These are phyloP conservation scores for Neodiprion pinetum DNA, from an alignment of 1,140 invertebrate genomes.

Conservation along the genomic window DNA sequence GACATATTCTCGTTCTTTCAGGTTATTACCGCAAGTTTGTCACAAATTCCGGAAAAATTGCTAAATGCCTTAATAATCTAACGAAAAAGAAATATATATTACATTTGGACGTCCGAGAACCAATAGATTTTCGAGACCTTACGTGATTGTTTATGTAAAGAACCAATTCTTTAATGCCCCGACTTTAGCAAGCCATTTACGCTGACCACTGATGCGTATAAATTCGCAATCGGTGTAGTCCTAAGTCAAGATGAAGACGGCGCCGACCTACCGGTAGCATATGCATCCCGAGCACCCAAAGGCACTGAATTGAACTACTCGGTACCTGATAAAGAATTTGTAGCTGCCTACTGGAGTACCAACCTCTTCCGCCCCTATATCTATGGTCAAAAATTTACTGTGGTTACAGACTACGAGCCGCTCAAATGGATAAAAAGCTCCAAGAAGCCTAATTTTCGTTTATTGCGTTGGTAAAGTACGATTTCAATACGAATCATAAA, in stretches of 20 bases:
- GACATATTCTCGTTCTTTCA: slow-evolving; percentile 54
- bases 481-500: slow-evolving; percentile 38
- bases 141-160: slow-evolving; percentile 27
- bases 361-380: slow-evolving; percentile 53
- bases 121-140: slow-evolving; percentile 30
- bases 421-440: slow-evolving; percentile 49
- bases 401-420: slow-evolving; percentile 45
- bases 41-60: slow-evolving; percentile 40
- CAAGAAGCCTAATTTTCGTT: slow-evolving; percentile 49
- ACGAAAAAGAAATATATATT: slow-evolving; percentile 45
- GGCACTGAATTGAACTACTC: slow-evolving; percentile 39
- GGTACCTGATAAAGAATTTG: slow-evolving; percentile 43
- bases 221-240: slow-evolving; percentile 46
- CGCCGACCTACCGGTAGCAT: slow-evolving; percentile 39
- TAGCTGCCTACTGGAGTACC: slow-evolving; percentile 53
- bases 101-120: slow-evolving; percentile 32
- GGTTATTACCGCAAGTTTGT: slow-evolving; percentile 58
- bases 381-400: slow-evolving; percentile 33
- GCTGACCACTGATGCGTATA: slow-evolving; percentile 46
- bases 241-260: slow-evolving; percentile 39
- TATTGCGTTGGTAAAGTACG: slow-evolving; percentile 51
- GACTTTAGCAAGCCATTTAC: slow-evolving; percentile 47
- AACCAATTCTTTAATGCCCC: slow-evolving; percentile 44
- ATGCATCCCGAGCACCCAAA: slow-evolving; percentile 37
- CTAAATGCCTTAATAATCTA: slow-evolving; percentile 45